phyloP scores from a whole-genome alignment of 64 coral and sea anemone species.

The Montipora cactus region DNA sequence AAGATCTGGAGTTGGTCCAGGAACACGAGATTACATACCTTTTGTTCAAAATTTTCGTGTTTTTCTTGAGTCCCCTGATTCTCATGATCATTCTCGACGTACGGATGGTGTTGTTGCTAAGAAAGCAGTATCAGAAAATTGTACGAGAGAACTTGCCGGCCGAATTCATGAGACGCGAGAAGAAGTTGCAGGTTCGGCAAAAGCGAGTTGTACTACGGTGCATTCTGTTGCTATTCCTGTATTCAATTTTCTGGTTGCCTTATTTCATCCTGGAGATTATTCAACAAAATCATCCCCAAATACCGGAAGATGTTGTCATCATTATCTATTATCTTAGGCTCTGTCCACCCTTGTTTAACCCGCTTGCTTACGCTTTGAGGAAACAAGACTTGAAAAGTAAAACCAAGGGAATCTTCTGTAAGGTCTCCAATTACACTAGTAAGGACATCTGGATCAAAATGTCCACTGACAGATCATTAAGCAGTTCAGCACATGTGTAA shows the following conservation, averaged over 20 bases:
- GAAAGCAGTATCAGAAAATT: conserved; percentile 56
- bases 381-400: conserved; percentile 38
- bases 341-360: conserved; percentile 58
- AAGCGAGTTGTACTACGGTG: conserved; percentile 27
- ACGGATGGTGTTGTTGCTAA: conserved; percentile 39
- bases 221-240: conserved; percentile 14
- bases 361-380: conserved; percentile 57
- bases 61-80: conserved; percentile 54
- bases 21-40: conserved; percentile 52
- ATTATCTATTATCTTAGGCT: conserved; percentile 38
- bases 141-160: conserved; percentile 41
- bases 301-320: not conserved
- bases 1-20: not conserved
- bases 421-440: not conserved
- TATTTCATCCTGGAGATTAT: conserved; percentile 57
- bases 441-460: not conserved
- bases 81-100: conserved; percentile 44
- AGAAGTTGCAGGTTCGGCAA: conserved; percentile 10
- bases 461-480: not conserved
- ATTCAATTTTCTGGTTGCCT: conserved; percentile 57
- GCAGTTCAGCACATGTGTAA: not conserved
- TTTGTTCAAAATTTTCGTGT: conserved; percentile 19
- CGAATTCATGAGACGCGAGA: not conserved
- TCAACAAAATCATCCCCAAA: not conserved
- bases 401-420: not conserved